Base-by-base conservation (phyloP, 2,113 vertebrate species). In the Sarotherodon lohbergeri region DNA sequence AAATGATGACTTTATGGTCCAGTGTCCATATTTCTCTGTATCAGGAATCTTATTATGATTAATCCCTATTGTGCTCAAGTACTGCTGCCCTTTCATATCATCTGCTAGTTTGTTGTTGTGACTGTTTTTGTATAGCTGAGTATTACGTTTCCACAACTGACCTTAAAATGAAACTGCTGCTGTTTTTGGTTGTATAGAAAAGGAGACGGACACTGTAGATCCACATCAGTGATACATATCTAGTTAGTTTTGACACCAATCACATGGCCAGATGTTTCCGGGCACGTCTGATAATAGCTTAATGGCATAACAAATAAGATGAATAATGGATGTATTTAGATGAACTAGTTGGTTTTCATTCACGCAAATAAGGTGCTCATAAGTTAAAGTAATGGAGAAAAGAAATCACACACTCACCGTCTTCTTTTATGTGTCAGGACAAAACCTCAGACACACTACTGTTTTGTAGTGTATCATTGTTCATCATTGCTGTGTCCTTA, bases 361-460 rank as follows among this genome's bases (percentile, higher is more conserved):
- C 61, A 66, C 9, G 4, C 61, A n/a, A 66, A 66, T n/a, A 12
- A 66, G 61, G 32, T 66, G 32, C 59, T 63, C 2, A 63, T 63
- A 7, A 63, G 59, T 63, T 63, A n/a, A 63, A 63, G 9, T 63
- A 63, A 63, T 63, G 59, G 59, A n/a, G 61, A 36, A 66, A 36
- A 36, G 6, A 36, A 66, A 66, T 36, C 17, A 36, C 32, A 36
- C 17, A 66, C 61, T 36, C 9, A 66, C 17, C 2, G 2, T 36
- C 61, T 66, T 66, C 0, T 66, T n/a, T 36, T 66, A 36, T 10
- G 32, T 36, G 32, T 36, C 61, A 66, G 17, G 61, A 36, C 59
- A 66, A 12, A 66, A 36, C 59, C 32, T 63, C 17, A 36, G 32
- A 63, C 1, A n/a, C 32, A 12, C 32, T 36, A 7, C 29, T 11